phyloP scores from a whole-genome alignment of 2,113 vertebrate species.

The Poeciliopsis turrubarensis region DNA sequence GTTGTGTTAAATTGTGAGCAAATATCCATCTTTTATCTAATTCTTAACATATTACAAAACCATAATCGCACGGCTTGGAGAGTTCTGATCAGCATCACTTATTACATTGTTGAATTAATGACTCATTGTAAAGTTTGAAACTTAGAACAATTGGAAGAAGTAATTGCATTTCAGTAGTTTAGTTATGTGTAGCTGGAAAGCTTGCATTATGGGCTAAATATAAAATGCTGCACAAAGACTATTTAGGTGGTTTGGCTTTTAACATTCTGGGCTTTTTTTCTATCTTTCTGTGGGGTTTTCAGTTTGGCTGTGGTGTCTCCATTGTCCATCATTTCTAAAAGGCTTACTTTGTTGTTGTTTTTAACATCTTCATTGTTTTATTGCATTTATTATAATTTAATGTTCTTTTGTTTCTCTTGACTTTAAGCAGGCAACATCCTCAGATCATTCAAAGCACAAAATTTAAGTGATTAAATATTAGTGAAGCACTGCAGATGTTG shows the following conservation, averaged over 20 bases:
- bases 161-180: neutral
- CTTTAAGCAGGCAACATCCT: constrained; percentile 3
- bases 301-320: constrained; percentile 10
- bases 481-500: constrained; percentile 34
- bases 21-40: neutral
- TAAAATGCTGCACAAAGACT: constrained; percentile 1
- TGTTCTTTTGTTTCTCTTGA: constrained; percentile 4
- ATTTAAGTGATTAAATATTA: constrained; percentile 44
- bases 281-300: constrained; percentile 22
- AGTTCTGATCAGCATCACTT: neutral
- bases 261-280: constrained; percentile 8
- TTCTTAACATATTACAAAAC: neutral
- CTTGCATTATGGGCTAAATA: constrained; percentile 28
- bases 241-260: constrained; percentile 18
- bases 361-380: neutral
- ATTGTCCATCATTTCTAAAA: constrained; percentile 10
- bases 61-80: neutral
- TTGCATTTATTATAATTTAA: neutral
- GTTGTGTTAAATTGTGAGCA: neutral
- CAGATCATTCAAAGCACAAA: neutral
- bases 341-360: constrained; percentile 10
- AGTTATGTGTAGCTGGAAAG: constrained; percentile 26
- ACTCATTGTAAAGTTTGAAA: too few species aligned
- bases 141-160: neutral
- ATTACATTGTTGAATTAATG: neutral